These are phyloP conservation scores for Leptinotarsa defecta DNA, from an alignment of 1,140 invertebrate species.

Conservation along the genomic window DNA sequence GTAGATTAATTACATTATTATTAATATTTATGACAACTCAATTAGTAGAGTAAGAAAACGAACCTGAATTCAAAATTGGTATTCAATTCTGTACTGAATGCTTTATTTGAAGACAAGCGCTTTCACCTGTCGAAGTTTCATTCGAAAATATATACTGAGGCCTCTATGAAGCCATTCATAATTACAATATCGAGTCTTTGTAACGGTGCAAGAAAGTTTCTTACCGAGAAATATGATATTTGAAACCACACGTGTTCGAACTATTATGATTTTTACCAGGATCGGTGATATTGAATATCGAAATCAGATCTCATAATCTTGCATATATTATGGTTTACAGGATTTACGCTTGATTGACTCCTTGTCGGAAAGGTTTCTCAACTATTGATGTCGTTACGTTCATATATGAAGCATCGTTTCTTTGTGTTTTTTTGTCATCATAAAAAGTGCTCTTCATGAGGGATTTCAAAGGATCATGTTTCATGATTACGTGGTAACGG, in stretches of 20 bases:
- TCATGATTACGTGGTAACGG: background rate
- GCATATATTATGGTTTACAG: background rate
- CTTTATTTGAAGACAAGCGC: too few species aligned
- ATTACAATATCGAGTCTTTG: background rate
- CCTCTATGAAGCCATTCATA: background rate
- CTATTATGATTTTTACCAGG: too few species aligned
- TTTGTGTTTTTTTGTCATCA: background rate
- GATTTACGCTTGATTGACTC: background rate
- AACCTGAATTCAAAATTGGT: too few species aligned
- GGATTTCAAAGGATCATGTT: background rate
- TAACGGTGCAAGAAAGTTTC: background rate
- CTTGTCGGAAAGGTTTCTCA: background rate
- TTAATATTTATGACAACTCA: too few species aligned
- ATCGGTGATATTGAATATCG: background rate
- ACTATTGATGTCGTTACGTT: background rate
- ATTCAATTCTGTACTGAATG: too few species aligned
- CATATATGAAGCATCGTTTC: too few species aligned
- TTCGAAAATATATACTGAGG: background rate
- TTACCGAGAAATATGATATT: conserved; percentile 3
- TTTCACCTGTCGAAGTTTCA: too few species aligned
- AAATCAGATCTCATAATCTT: conserved; percentile 5
- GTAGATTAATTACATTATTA: too few species aligned
- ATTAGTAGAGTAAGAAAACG: too few species aligned
- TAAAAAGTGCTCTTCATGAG: background rate
- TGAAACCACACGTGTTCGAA: conserved; percentile 2